A percentile compares a stretch with the other conserved stretches of the same genome.
Conservation (phyloP, 2,888 invertebrate genomes). For the Dexiosoma caninum region DNA sequence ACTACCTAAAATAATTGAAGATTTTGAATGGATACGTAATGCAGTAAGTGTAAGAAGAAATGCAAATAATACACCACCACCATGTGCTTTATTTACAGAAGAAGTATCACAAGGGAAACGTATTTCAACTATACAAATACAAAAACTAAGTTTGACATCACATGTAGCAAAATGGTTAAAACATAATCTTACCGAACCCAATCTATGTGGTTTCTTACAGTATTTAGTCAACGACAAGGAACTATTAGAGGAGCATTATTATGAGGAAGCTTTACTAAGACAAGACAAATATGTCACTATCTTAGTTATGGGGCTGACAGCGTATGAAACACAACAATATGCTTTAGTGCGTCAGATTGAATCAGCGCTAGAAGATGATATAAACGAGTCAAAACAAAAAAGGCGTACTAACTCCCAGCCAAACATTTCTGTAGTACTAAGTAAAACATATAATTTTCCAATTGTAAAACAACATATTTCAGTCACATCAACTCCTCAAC, state of each 20-base stretch:
- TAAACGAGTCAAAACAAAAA: conserved; percentile 68
- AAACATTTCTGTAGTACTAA: conserved; percentile 78
- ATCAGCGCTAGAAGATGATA: conserved; percentile 76
- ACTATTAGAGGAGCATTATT: conserved; percentile 81
- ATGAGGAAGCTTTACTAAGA: conserved; percentile 80
- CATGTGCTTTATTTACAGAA: neutral
- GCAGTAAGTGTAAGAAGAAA: conserved; percentile 63
- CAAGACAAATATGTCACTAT: conserved; percentile 81
- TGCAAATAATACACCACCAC: neutral
- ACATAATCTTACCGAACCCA: conserved; percentile 67
- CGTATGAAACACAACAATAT: conserved; percentile 82
- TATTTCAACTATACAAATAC: neutral
- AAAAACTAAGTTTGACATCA: neutral
- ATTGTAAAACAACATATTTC: neutral
- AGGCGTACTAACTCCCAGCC: conserved; percentile 80
- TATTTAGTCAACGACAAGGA: conserved; percentile 82
- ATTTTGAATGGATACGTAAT: conserved; percentile 71
- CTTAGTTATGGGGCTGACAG: conserved; percentile 81
- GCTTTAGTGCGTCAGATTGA: conserved; percentile 82
- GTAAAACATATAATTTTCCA: neutral
- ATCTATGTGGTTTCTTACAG: conserved; percentile 78
- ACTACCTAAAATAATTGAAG: conserved; percentile 68
- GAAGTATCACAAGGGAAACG: neutral
- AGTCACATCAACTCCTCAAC: neutral
- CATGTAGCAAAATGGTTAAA: conserved; percentile 68